Evolutionary conservation across 2,113 vertebrate genomes (phyloP), one percentile per base, ranked within the genome.

Genomic region (Cynoglossus semilaevis): DNA sequence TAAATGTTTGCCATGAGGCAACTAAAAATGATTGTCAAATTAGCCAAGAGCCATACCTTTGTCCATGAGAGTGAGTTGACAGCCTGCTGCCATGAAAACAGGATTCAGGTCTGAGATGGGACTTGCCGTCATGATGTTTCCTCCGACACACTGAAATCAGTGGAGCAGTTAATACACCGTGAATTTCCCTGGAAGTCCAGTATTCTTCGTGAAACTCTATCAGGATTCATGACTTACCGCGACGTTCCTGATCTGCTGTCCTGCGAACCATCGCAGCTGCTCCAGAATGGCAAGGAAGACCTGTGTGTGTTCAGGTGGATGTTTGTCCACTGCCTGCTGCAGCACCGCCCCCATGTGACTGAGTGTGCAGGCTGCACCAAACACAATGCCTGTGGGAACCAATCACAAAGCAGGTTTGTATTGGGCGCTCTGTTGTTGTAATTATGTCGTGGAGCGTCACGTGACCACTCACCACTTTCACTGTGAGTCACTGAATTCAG

Each of bases 81-180:
- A 90, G 56, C 88, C 79, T 0, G 93, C 89, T 9, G 93, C 95
- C 95, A 98, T 95, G 58, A 99, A 91, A 13, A 98, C 92, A 0
- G 97, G 96, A 82, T 98, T 99, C 70, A 99, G 93, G 80, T 99
- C 97, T 13, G 97, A 99, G 70, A 98, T 98, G 34, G 96, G 97
- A 58, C 96, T 98, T n/a, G 97, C 97, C 0, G 93, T 97, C 91
- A 98, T 97, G 83, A 99, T 93, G 82, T 98, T 99, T 9, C 97
- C 97, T 42, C 96, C 97, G 0, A 99, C 64, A 16, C 94, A 94
- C 96, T 99, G 79, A 46, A 56, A 55, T 66, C 40, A 63, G 22
- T 38, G 15, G 51, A 22, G 36, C 49, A 34, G 34, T 19, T 1
- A 19, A 16, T 9, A 17, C 1, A 13, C 7, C 4, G n/a, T 12